phyloP scores from a whole-genome alignment of 2,888 invertebrate genomes.

The Aquatica leii region DNA sequence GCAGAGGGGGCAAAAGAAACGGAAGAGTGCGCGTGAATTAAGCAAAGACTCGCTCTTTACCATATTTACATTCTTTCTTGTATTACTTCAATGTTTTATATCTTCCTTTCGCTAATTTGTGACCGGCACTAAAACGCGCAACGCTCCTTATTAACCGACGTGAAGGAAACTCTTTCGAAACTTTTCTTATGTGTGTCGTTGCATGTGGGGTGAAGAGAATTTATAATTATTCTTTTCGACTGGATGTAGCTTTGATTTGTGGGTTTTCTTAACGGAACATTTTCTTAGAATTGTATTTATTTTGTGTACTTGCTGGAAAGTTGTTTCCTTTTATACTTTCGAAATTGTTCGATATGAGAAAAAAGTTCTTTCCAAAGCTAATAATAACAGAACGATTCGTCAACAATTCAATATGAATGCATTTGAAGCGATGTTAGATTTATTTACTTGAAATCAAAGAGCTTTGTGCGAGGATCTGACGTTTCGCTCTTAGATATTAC shows the following conservation, averaged over 20 bases:
- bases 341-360: constrained; percentile 8
- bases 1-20: constrained; percentile 57
- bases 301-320: neutral
- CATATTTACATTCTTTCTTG: constrained; percentile 60
- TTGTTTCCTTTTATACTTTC: constrained; percentile 19
- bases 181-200: constrained; percentile 41
- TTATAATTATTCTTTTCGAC: constrained; percentile 52
- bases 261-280: constrained; percentile 36
- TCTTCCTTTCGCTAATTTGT: constrained; percentile 39
- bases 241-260: constrained; percentile 45
- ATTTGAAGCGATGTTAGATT: too few relatives aligned
- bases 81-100: constrained; percentile 44
- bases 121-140: constrained; percentile 12
- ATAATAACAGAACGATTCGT: too few relatives aligned
- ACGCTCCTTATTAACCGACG: constrained; percentile 27
- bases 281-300: constrained; percentile 35
- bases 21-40: constrained; percentile 62
- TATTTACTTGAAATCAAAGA: too few relatives aligned
- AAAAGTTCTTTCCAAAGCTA: too few relatives aligned
- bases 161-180: constrained; percentile 20
- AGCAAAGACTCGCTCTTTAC: constrained; percentile 61
- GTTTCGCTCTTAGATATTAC: neutral
- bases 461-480: too few relatives aligned
- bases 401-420: too few relatives aligned
- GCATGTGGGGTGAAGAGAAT: constrained; percentile 48